A percentile compares a stretch with the other conserved stretches of the same genome.
These are phyloP conservation scores for Gonocerus acuteangulatus DNA, from an alignment of 2,888 invertebrate genomes.

Conservation along the genomic window DNA sequence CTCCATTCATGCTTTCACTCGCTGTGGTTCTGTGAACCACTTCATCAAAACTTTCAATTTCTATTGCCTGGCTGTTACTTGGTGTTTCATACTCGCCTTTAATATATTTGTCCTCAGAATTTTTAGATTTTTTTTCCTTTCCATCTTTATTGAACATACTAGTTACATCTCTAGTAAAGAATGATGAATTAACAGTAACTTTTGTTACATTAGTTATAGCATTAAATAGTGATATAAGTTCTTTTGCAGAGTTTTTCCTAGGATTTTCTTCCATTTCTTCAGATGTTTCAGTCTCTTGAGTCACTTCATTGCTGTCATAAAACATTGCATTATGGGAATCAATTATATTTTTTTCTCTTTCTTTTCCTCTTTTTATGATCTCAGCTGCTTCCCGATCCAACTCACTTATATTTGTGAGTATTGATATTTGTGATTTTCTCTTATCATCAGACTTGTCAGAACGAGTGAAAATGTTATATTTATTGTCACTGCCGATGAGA, in stretches of 20 bases:
- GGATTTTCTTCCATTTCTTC: slow-evolving; percentile 41
- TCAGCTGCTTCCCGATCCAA: slow-evolving; percentile 69
- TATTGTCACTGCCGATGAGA: slow-evolving; percentile 28
- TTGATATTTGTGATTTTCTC: slow-evolving; percentile 52
- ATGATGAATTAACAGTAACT: slow-evolving; percentile 48
- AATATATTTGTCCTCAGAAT: background rate
- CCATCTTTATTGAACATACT: slow-evolving; percentile 35
- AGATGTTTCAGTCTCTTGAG: slow-evolving; percentile 18
- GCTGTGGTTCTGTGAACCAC: background rate
- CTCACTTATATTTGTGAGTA: slow-evolving; percentile 68
- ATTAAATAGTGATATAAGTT: slow-evolving; percentile 57
- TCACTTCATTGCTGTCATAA: slow-evolving; percentile 36
- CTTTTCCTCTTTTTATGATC: slow-evolving; percentile 56
- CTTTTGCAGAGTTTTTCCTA: slow-evolving; percentile 45
- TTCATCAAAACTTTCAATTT: slow-evolving; percentile 7
- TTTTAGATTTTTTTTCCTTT: slow-evolving; percentile 32
- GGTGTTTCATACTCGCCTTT: background rate
- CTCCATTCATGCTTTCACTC: background rate
- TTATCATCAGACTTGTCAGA: slow-evolving; percentile 45
- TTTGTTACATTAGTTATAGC: slow-evolving; percentile 53
- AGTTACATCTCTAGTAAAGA: slow-evolving; percentile 42
- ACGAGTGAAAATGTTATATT: slow-evolving; percentile 35
- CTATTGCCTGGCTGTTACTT: background rate
- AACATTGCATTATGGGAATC: slow-evolving; percentile 41
- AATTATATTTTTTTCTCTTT: slow-evolving; percentile 40